Percentiles rank a stretch among this genome's conserved stretches.
phyloP scores from a whole-genome alignment of 2,888 invertebrate genomes.

The Rhabditoides inermis region DNA sequence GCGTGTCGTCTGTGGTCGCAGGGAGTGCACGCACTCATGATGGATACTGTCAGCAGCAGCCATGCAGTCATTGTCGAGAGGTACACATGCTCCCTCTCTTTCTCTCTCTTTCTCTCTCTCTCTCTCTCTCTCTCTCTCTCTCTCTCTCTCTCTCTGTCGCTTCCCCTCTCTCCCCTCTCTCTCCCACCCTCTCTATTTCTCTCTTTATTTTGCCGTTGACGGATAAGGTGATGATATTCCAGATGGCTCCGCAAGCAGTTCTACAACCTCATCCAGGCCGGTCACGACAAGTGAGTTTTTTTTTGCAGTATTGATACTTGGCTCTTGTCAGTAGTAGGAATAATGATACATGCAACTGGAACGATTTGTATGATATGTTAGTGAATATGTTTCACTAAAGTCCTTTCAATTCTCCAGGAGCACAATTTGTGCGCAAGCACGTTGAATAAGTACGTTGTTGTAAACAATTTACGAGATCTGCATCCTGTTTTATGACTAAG shows the following conservation, averaged over 20 bases:
- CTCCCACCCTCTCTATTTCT: too few relatives aligned
- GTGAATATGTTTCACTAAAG: too few relatives aligned
- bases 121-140: background rate
- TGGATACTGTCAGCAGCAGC: conserved; percentile 17
- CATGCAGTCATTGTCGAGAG: background rate
- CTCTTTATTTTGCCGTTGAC: too few relatives aligned
- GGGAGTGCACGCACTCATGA: conserved; percentile 41
- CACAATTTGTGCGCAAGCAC: too few relatives aligned
- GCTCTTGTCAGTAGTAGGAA: too few relatives aligned
- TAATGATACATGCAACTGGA: too few relatives aligned
- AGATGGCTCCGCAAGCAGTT: conserved; percentile 49
- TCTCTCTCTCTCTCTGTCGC: background rate
- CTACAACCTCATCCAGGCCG: conserved; percentile 28
- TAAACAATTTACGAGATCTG: too few relatives aligned
- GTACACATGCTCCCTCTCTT: background rate
- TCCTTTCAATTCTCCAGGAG: too few relatives aligned
- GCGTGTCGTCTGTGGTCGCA: conserved; percentile 41
- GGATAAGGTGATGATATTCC: too few relatives aligned
- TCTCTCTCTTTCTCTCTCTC: background rate
- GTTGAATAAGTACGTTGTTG: too few relatives aligned
- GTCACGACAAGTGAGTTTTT: conserved; percentile 20
- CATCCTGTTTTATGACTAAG: too few relatives aligned
- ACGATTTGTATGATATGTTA: too few relatives aligned
- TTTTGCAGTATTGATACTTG: background rate
- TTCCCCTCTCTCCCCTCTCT: background rate